These are phyloP conservation scores for Neosilurus hyrtlii DNA, from an alignment of 2,797 vertebrate species.

Conservation along the genomic window DNA sequence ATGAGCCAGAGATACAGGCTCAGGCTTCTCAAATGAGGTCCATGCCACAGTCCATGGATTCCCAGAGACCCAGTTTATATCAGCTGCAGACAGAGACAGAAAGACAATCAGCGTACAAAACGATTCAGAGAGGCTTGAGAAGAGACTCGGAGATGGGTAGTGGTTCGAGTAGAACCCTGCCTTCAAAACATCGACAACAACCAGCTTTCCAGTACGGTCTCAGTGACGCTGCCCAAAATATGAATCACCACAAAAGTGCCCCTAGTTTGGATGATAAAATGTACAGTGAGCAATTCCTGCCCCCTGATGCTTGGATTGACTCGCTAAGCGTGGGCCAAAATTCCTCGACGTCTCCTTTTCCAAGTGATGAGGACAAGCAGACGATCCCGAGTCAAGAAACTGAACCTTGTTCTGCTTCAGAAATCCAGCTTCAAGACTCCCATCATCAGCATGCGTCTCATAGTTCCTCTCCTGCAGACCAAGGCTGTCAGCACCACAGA, in stretches of 20 bases:
- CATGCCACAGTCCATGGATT: conserved; percentile 31
- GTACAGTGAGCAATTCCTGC: conserved; percentile 61
- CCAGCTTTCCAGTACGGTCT: conserved; percentile 46
- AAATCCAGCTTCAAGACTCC: conserved; percentile 43
- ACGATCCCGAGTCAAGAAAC: conserved; percentile 26
- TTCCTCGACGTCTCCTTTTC: conserved; percentile 49
- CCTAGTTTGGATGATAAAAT: conserved; percentile 66
- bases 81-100: conserved; percentile 32
- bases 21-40: conserved; percentile 44
- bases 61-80: conserved; percentile 38
- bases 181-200: conserved; percentile 34
- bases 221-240: conserved; percentile 47
- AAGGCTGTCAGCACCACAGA: conserved; percentile 12
- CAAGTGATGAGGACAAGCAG: conserved; percentile 48
- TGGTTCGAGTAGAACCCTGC: conserved; percentile 29
- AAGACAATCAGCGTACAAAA: conserved; percentile 27
- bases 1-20: conserved; percentile 70
- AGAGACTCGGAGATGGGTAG: conserved; percentile 28
- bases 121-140: conserved; percentile 18
- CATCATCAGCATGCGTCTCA: conserved; percentile 34
- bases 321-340: conserved; percentile 67
- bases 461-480: conserved; percentile 46
- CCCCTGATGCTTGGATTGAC: conserved; percentile 75
- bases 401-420: conserved; percentile 38
- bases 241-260: conserved; percentile 61